These are phyloP conservation scores for Pseudolaguvia tuberculata DNA, from an alignment of 2,113 vertebrate genomes.

Conservation along the genomic window DNA sequence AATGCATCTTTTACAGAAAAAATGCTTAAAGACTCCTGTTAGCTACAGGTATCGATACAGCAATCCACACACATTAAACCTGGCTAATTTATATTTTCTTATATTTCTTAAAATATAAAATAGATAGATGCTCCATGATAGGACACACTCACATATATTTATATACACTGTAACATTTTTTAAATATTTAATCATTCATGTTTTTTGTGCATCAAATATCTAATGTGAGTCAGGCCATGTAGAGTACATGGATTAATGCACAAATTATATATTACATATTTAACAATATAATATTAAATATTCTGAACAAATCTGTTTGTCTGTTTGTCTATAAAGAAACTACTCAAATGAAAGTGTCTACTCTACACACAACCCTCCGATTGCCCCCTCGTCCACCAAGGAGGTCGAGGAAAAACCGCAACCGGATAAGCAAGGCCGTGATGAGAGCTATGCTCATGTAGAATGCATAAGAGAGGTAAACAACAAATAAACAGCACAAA, in stretches of 20 bases:
- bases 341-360: constrained; percentile 15
- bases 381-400: constrained; percentile 50
- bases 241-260: too few species aligned
- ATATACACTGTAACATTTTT: too few species aligned
- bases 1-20: background rate
- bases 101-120: background rate
- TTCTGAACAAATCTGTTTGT: background rate
- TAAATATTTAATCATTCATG: background rate
- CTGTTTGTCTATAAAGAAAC: constrained; percentile 35
- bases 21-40: background rate
- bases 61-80: too few species aligned
- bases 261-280: background rate
- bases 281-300: background rate
- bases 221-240: background rate
- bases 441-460: constrained; percentile 77
- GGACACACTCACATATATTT: too few species aligned
- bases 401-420: constrained; percentile 65
- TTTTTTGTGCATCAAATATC: background rate
- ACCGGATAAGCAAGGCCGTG: constrained; percentile 71
- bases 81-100: background rate
- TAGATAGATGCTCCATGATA: too few species aligned
- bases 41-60: background rate
- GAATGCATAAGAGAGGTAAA: constrained; percentile 48
- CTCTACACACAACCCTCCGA: constrained; percentile 29
- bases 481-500: background rate